A percentile compares a stretch with the other conserved stretches of the same genome.
Evolutionary conservation across 2,113 vertebrate species (phyloP).

Genomic region (Pseudorectes ferrugineus): DNA sequence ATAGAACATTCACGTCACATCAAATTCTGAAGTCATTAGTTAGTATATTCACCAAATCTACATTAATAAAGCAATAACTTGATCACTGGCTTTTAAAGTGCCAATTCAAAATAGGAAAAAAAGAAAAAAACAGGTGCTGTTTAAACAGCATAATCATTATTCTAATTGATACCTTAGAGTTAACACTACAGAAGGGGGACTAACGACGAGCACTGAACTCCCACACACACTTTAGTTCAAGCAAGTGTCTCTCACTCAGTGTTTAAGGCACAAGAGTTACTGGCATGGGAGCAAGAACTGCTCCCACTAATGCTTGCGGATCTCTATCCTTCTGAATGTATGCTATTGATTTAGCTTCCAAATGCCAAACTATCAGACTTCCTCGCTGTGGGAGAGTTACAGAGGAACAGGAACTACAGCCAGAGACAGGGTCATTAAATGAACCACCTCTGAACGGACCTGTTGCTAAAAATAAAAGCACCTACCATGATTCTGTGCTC

Average conservation of each 20-base stretch:
- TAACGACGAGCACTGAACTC: not conserved
- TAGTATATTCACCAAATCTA: constrained; percentile 51
- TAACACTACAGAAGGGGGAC: not conserved
- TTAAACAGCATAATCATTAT: constrained; percentile 29
- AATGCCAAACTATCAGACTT: not conserved
- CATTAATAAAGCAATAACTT: constrained; percentile 49
- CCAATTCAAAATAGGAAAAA: not conserved
- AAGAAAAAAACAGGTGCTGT: not conserved
- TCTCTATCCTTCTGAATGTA: not conserved
- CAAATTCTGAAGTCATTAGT: constrained; percentile 58
- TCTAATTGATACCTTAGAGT: constrained; percentile 38
- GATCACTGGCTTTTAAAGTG: constrained; percentile 49
- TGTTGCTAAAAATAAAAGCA: not conserved
- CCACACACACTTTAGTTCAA: not conserved
- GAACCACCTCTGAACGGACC: not conserved
- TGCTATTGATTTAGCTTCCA: not conserved
- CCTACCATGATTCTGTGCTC: not conserved
- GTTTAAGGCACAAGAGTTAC: not conserved
- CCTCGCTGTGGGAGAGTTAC: not conserved
- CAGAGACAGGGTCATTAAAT: not conserved
- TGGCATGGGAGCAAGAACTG: not conserved
- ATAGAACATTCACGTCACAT: constrained; percentile 35
- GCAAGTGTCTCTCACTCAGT: not conserved
- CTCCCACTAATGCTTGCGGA: not conserved
- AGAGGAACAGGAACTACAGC: not conserved